Evolutionary conservation across 2,888 invertebrate species (phyloP).

Genomic region (Leptinotarsa rubiginosa): DNA sequence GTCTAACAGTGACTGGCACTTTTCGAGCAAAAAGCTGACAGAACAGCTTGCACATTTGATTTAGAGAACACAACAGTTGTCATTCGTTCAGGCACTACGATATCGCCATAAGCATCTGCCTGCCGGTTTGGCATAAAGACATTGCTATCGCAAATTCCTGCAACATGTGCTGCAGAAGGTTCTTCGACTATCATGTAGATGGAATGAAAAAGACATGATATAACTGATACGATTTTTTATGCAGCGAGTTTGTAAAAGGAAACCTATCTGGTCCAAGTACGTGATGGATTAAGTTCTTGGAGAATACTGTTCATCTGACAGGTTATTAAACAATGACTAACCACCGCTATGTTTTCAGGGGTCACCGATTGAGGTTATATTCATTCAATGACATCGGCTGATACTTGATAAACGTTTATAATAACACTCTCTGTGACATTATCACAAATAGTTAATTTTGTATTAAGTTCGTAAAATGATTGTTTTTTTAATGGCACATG

Average conservation of each 20-base stretch:
- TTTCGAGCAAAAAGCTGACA: slow-evolving; percentile 43
- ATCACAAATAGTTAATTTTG: too few relatives aligned
- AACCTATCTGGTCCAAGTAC: slow-evolving; percentile 39
- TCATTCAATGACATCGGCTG: too few relatives aligned
- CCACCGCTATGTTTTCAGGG: too few relatives aligned
- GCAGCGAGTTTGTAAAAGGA: slow-evolving; percentile 36
- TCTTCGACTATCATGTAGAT: slow-evolving; percentile 36
- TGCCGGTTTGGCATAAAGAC: slow-evolving; percentile 53
- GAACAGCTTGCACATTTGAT: slow-evolving; percentile 58
- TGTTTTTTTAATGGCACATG: too few relatives aligned
- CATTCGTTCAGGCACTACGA: slow-evolving; percentile 62
- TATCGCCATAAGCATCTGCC: slow-evolving; percentile 66
- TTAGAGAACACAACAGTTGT: slow-evolving; percentile 61
- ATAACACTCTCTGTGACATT: too few relatives aligned
- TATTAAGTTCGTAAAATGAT: too few relatives aligned
- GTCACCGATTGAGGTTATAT: too few relatives aligned
- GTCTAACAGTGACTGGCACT: slow-evolving; percentile 37
- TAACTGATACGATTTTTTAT: slow-evolving; percentile 24
- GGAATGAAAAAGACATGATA: slow-evolving; percentile 29
- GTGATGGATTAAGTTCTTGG: slow-evolving; percentile 4
- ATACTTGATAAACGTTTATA: too few relatives aligned
- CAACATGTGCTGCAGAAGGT: slow-evolving; percentile 57
- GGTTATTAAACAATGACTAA: background rate
- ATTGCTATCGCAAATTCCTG: slow-evolving; percentile 58
- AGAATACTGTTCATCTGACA: background rate